Percentiles rank a stretch among this genome's conserved stretches.
These are phyloP conservation scores for Halichondria panicea DNA, from an alignment of 37 sponge, comb jelly and placozoan species.

Conservation along the genomic window DNA sequence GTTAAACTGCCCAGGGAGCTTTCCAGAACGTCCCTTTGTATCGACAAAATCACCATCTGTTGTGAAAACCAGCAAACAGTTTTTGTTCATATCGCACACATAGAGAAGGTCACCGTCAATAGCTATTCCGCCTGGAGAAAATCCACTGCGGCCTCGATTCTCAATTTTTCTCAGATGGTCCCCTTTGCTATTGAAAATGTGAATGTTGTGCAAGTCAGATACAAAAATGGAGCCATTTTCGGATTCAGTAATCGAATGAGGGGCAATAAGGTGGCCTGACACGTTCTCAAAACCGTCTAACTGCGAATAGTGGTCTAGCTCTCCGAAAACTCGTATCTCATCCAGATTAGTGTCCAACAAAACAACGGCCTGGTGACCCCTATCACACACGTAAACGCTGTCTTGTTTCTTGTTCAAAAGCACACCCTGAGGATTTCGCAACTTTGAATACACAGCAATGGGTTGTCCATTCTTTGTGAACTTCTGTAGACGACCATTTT, in stretches of 20 bases:
- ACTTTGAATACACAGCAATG: neutral
- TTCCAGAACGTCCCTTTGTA: slow-evolving; percentile 17
- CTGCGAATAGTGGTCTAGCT: neutral
- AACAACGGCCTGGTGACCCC: slow-evolving; percentile 3
- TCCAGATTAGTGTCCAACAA: slow-evolving; percentile 28
- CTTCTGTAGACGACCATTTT: slow-evolving; percentile 28
- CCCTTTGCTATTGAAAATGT: slow-evolving; percentile 3
- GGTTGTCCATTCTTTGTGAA: slow-evolving; percentile 6
- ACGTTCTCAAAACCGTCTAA: neutral
- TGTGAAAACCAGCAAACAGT: slow-evolving; percentile 12
- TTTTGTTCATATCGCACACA: slow-evolving; percentile 18
- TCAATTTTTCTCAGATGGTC: neutral
- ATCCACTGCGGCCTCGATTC: slow-evolving; percentile 3
- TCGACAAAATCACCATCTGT: slow-evolving; percentile 23
- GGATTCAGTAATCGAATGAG: slow-evolving; percentile 21
- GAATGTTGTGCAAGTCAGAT: slow-evolving; percentile 17
- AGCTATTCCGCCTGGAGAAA: slow-evolving; percentile 19
- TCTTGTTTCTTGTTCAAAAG: neutral
- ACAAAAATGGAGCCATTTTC: slow-evolving; percentile 9
- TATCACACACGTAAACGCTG: slow-evolving; percentile 33
- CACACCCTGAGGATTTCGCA: slow-evolving; percentile 15
- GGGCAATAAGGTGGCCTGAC: slow-evolving; percentile 1
- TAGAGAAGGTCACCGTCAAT: slow-evolving; percentile 20
- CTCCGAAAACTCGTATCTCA: slow-evolving; percentile 1
- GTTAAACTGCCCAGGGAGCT: slow-evolving; percentile 21